Percentiles rank a stretch among this genome's conserved stretches.
phyloP scores from a whole-genome alignment of 2,113 vertebrate genomes.

The Neoarius graeffei region DNA sequence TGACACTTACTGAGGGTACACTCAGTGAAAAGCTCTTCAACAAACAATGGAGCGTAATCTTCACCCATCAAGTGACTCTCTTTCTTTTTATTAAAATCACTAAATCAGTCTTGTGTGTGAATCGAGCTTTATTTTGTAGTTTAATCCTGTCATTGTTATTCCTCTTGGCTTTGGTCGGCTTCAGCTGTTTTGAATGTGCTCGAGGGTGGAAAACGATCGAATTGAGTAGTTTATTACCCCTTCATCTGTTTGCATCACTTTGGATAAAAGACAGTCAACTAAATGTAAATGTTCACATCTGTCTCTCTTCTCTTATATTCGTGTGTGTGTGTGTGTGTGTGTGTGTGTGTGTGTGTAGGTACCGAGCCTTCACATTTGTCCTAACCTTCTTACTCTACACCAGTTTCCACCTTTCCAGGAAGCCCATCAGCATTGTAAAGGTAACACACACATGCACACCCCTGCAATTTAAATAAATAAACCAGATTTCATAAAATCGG shows the following conservation, averaged over 20 bases:
- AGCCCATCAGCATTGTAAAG: conserved; percentile 95
- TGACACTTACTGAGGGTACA: background rate
- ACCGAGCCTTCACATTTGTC: conserved; percentile 82
- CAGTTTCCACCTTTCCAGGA: conserved; percentile 92
- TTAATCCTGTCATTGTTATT: background rate
- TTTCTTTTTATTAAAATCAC: background rate
- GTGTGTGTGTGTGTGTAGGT: conserved; percentile 69
- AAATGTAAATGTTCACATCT: background rate
- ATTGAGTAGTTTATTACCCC: background rate
- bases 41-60: background rate
- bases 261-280: background rate
- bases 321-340: conserved; percentile 22
- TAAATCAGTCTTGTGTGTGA: background rate
- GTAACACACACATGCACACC: conserved; percentile 61
- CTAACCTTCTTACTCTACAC: conserved; percentile 91
- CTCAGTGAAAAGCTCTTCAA: background rate
- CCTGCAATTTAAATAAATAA: background rate
- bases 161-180: background rate
- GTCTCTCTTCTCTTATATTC: conserved; percentile 9
- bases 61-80: background rate
- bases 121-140: background rate
- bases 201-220: too few relatives aligned
- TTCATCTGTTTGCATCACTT: background rate
- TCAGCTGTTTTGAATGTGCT: background rate
- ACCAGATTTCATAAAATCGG: background rate